Conservation (phyloP, 2,797 vertebrate genomes). For the Perdix hodgsoniae region DNA sequence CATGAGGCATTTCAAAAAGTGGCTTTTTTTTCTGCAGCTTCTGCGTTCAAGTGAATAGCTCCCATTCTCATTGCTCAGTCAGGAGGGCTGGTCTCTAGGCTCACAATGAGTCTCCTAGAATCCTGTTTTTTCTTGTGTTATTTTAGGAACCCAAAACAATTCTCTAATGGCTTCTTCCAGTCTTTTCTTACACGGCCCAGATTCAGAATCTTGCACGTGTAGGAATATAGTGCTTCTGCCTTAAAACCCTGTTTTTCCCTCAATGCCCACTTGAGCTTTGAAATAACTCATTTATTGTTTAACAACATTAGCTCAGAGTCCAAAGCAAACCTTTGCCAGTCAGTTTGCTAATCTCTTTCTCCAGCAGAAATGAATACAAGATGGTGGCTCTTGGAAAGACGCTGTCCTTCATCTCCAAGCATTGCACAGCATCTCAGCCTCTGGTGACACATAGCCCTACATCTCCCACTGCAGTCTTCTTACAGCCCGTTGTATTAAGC, state of each 20-base stretch:
- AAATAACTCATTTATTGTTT: neutral
- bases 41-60: neutral
- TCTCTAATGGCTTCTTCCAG: neutral
- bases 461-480: neutral
- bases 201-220: neutral
- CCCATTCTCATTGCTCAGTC: neutral
- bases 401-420: neutral
- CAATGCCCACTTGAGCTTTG: neutral
- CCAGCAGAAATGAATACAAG: neutral
- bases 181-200: neutral
- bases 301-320: neutral
- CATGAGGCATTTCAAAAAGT: neutral
- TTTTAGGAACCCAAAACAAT: neutral
- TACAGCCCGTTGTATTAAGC: neutral
- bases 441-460: accelerated
- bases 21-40: neutral
- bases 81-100: neutral
- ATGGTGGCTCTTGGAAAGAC: accelerated
- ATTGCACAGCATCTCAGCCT: neutral
- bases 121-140: neutral
- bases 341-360: neutral
- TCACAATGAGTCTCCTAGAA: neutral
- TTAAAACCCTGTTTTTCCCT: neutral
- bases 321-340: neutral
- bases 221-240: neutral